A percentile compares a stretch with the other conserved stretches of the same genome.
These are phyloP conservation scores for Neocrepidodera transversa DNA, from an alignment of 2,888 invertebrate species.

Conservation along the genomic window DNA sequence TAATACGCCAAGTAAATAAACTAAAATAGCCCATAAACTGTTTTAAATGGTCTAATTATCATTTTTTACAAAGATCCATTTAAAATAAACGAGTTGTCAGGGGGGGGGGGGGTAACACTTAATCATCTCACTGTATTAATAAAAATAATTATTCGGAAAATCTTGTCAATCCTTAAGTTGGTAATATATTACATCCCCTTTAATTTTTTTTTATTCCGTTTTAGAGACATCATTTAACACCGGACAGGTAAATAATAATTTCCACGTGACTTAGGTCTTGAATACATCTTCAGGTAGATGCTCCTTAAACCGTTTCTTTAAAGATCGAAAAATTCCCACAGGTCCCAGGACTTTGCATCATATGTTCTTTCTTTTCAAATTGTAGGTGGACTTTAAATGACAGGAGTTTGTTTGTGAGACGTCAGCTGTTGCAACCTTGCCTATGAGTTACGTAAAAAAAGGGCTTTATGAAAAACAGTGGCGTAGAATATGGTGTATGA, in stretches of 20 bases:
- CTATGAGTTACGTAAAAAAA: constrained; percentile 33
- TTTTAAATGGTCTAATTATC: too few species aligned
- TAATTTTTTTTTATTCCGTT: too few species aligned
- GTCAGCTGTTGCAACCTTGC: constrained; percentile 38
- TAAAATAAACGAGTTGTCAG: too few species aligned
- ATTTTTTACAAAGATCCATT: too few species aligned
- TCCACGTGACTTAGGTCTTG: constrained; percentile 3
- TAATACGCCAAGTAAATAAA: too few species aligned
- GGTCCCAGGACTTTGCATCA: constrained; percentile 34
- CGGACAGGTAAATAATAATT: constrained; percentile 13
- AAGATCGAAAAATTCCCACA: constrained; percentile 34
- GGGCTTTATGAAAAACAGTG: background rate
- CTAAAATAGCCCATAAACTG: too few species aligned
- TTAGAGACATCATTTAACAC: constrained; percentile 16
- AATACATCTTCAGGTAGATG: constrained; percentile 26
- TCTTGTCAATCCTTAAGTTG: too few species aligned
- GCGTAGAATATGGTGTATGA: too few species aligned
- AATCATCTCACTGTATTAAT: too few species aligned
- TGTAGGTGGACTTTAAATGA: constrained; percentile 39
- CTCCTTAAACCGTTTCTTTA: constrained; percentile 18
- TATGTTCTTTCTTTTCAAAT: constrained; percentile 33
- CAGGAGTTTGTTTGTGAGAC: constrained; percentile 26
- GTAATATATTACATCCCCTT: too few species aligned
- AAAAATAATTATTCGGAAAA: too few species aligned
- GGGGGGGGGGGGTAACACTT: too few species aligned